These are phyloP conservation scores for Pyrocoelia pectoralis DNA, from an alignment of 2,888 invertebrate genomes.

Conservation along the genomic window DNA sequence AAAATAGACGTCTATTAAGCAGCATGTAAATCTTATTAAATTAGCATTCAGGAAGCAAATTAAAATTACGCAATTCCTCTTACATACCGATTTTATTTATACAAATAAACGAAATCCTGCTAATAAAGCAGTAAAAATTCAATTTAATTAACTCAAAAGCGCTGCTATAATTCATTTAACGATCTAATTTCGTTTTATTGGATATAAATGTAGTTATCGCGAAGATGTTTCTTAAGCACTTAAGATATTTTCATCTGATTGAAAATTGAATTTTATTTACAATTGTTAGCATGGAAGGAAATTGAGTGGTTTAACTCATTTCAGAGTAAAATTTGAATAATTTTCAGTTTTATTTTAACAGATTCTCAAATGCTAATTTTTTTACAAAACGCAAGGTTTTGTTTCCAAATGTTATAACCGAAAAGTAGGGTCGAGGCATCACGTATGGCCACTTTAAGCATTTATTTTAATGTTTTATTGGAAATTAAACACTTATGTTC, in stretches of 20 bases:
- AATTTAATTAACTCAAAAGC: conserved; percentile 1
- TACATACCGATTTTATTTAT: not conserved
- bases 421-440: too few species aligned
- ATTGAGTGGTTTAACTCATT: not conserved
- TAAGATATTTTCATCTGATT: not conserved
- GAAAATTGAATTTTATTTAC: not conserved
- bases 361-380: too few species aligned
- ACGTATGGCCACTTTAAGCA: too few species aligned
- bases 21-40: too few species aligned
- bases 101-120: not conserved
- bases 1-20: too few species aligned
- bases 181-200: not conserved
- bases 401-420: too few species aligned
- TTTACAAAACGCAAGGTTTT: too few species aligned
- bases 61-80: not conserved
- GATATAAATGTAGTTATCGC: not conserved
- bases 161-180: not conserved
- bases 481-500: too few species aligned
- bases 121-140: not conserved
- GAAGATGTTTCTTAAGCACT: not conserved
- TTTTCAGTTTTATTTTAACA: too few species aligned
- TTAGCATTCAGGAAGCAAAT: too few species aligned
- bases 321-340: too few species aligned
- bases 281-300: not conserved
- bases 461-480: too few species aligned